Evolutionary conservation across 2,113 vertebrate species (phyloP).

Genomic region (Tetraodon nigroviridis): DNA sequence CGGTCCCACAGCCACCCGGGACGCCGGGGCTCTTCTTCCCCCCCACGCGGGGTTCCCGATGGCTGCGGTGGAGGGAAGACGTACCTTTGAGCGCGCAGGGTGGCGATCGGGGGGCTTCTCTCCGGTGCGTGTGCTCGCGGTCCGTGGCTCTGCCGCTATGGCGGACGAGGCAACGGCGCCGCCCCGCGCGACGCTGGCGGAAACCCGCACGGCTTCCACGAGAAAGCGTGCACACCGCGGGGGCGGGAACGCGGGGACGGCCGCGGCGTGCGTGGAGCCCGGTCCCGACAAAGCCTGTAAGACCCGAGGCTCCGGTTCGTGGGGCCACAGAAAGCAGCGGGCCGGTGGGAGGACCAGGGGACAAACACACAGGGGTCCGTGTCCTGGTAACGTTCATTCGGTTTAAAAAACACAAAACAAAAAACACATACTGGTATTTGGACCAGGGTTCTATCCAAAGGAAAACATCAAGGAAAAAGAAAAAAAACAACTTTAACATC

Average conservation of each 20-base stretch:
- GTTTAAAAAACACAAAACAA: no score
- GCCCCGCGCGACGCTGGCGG: slow-evolving; percentile 52
- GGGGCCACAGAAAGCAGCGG: no score
- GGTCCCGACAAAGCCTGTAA: no score
- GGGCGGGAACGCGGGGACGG: neutral
- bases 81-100: slow-evolving; percentile 47
- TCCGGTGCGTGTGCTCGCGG: slow-evolving; percentile 37
- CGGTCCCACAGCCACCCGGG: neutral
- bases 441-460: neutral
- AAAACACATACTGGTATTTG: no score
- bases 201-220: slow-evolving; percentile 30
- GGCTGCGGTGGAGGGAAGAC: neutral
- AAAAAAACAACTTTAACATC: slow-evolving; percentile 26
- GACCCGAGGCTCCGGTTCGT: no score
- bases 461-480: neutral
- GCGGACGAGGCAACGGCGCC: slow-evolving; percentile 68
- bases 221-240: neutral
- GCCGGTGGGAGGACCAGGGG: no score
- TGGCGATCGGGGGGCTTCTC: slow-evolving; percentile 46
- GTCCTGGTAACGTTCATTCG: no score
- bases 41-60: accelerated
- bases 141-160: slow-evolving; percentile 43
- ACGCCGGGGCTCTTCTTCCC: neutral
- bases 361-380: no score
- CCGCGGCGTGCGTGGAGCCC: no score